Evolutionary conservation across 2,113 vertebrate genomes (phyloP).

Genomic region (Oncorhynchus gorbuscha): DNA sequence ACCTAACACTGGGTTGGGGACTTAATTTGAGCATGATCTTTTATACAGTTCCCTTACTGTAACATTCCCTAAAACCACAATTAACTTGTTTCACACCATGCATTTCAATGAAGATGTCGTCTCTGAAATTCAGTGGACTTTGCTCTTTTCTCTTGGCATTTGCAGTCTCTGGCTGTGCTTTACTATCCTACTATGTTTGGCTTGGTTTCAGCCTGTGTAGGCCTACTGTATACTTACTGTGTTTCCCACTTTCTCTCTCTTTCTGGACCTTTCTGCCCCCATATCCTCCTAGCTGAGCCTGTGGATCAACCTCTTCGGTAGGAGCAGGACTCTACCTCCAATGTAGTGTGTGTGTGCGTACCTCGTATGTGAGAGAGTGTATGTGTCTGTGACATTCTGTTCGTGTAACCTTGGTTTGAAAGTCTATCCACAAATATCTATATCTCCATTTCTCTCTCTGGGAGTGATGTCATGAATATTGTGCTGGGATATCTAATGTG

Average conservation of each 20-base stretch:
- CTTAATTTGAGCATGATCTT: too few species aligned
- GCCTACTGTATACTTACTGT: constrained; percentile 19
- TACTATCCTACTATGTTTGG: too few species aligned
- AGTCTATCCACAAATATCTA: not conserved
- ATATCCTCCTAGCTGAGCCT: constrained; percentile 81
- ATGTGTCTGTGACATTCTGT: constrained; percentile 19
- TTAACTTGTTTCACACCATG: too few species aligned
- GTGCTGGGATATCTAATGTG: constrained; percentile 9
- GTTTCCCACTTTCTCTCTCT: constrained; percentile 40
- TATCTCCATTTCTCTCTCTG: not conserved
- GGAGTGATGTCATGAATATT: not conserved
- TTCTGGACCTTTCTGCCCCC: constrained; percentile 43
- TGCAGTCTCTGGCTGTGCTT: too few species aligned
- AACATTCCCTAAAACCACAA: too few species aligned
- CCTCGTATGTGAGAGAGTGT: constrained; percentile 9
- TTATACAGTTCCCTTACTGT: too few species aligned
- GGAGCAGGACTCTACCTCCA: constrained; percentile 72
- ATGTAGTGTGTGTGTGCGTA: constrained; percentile 25
- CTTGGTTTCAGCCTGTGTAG: constrained; percentile 22
- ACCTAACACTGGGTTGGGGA: too few species aligned
- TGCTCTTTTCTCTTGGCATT: too few species aligned
- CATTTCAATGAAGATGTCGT: too few species aligned
- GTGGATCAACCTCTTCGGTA: constrained; percentile 93
- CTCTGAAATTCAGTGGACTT: too few species aligned
- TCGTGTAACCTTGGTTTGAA: constrained; percentile 1